phyloP scores from a whole-genome alignment of 2,797 vertebrate genomes.

The Eidolon dupreanum region DNA sequence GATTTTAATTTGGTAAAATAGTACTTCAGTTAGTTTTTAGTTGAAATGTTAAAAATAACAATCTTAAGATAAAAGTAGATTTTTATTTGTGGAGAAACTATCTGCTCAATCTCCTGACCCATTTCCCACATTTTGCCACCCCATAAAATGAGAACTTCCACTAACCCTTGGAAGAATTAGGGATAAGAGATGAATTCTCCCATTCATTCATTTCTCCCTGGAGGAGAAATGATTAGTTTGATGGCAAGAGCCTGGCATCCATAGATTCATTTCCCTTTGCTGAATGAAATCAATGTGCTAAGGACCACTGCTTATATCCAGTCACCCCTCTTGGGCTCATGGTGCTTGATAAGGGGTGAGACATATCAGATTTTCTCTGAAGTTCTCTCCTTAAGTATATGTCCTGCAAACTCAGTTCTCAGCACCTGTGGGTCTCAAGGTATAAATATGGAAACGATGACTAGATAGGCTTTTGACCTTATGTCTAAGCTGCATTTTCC shows the following conservation, averaged over 20 bases:
- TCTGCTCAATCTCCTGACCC: background rate
- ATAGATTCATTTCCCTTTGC: background rate
- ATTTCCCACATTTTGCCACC: background rate
- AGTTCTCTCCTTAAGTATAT: background rate
- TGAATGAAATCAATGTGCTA: background rate
- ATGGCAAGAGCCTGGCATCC: background rate
- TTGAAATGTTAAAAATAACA: constrained; percentile 29
- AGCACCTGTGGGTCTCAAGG: background rate
- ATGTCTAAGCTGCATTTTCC: background rate
- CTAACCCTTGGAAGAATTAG: background rate
- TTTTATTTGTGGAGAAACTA: background rate
- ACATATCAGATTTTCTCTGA: background rate
- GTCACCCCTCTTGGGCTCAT: background rate
- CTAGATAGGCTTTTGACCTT: background rate
- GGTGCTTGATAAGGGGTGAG: background rate
- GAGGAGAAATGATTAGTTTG: background rate
- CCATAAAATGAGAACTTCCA: background rate
- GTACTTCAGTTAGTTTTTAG: background rate
- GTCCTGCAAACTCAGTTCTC: background rate
- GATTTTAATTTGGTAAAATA: constrained; percentile 8
- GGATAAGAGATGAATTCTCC: background rate
- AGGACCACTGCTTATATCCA: background rate
- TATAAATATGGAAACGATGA: background rate
- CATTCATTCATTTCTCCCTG: background rate
- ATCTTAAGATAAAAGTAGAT: constrained; percentile 31